Conservation (phyloP, 1,140 invertebrate genomes). For the Drosophila insularis region DNA sequence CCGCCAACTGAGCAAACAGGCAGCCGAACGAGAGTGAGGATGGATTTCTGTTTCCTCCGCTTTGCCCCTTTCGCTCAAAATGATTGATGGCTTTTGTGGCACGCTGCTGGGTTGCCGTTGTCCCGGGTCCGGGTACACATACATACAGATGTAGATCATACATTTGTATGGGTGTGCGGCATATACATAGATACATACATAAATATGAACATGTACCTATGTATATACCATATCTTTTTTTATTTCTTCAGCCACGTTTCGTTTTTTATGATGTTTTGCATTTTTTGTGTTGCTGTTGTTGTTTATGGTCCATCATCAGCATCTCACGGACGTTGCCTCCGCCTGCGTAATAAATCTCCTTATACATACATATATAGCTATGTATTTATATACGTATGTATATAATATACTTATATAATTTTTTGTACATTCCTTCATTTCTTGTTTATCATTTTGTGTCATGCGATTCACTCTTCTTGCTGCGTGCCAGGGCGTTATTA, state of each 20-base stretch:
- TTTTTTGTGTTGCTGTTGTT: slow-evolving; percentile 39
- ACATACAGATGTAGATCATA: neutral
- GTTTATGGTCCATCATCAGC: slow-evolving; percentile 78
- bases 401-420: slow-evolving; percentile 23
- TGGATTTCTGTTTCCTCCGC: slow-evolving; percentile 38
- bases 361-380: slow-evolving; percentile 30
- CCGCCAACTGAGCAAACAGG: slow-evolving; percentile 13
- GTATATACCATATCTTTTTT: slow-evolving; percentile 41
- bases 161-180: slow-evolving; percentile 11
- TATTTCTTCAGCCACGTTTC: slow-evolving; percentile 26
- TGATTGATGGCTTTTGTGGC: slow-evolving; percentile 80
- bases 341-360: slow-evolving; percentile 80
- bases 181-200: slow-evolving; percentile 41
- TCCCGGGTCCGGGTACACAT: slow-evolving; percentile 24
- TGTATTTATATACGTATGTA: slow-evolving; percentile 27
- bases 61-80: slow-evolving; percentile 78
- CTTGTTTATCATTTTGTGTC: slow-evolving; percentile 80
- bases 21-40: neutral
- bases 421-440: slow-evolving; percentile 50
- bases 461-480: slow-evolving; percentile 66
- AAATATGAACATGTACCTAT: slow-evolving; percentile 19
- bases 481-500: slow-evolving; percentile 68
- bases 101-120: slow-evolving; percentile 46
- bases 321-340: slow-evolving; percentile 54
- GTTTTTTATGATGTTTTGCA: slow-evolving; percentile 64